Evolutionary conservation across 2,797 vertebrate genomes (phyloP), one percentile per base, ranked within the genome.

Genomic region (Gadopsis bispinosus): DNA sequence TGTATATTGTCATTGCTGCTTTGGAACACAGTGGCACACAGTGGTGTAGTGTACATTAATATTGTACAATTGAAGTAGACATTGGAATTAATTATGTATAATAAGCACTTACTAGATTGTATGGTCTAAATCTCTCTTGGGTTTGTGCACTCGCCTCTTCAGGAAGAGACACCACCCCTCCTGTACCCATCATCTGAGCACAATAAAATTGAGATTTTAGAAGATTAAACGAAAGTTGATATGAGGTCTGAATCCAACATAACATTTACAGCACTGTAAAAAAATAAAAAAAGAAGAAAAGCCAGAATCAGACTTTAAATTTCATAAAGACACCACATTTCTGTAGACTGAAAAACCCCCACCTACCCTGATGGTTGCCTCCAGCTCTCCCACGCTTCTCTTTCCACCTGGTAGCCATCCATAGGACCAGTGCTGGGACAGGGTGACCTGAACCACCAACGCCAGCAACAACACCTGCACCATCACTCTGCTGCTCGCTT

Each of bases 361-460:
- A 80, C 90, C 91, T 83, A 95, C 95, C 92, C 93, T 94, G 79
- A 95, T 94, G 64, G 93, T 95, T 48, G 94, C 94, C 87, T 95
- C 94, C 50, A 95, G 83, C 90, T 95, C 94, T 58, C 92, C 91
- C 79, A 94, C 90, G 63, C 93, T 95, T 77, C 95, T 94, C 83
- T 95, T 96, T 48, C 95, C 95, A 20, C 95, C 95, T 66, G 95
- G 95, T 87, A 96, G 88, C 95, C 95, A 95, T 71, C 95, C 95
- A 55, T 95, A 95, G 61, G 95, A 96, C 95, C 95, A 96, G 83
- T 96, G 95, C 87, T 96, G 95, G 81, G 94, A 90, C 76, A 93
- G 74, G 71, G 89, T 87, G 83, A 94, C 92, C 88, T 95, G 94
- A 68, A 91, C 87, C 89, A 93, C 84, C 90, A 94, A 86, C 64